These are phyloP conservation scores for Crotalus helleri DNA, from an alignment of 2,113 vertebrate species.

Conservation along the genomic window DNA sequence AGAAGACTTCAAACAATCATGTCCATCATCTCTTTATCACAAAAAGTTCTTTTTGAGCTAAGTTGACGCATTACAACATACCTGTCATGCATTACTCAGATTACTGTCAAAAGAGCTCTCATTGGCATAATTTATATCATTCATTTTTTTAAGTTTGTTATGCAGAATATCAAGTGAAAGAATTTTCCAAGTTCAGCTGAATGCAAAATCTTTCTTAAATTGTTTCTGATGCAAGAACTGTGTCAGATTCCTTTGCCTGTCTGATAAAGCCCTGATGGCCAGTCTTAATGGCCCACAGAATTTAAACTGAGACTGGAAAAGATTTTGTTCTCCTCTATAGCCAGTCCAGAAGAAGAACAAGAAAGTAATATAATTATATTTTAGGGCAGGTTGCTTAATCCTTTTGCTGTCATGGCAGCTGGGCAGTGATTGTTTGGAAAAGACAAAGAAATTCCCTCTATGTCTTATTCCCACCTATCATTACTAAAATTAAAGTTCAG, in stretches of 20 bases:
- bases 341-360: constrained; percentile 16
- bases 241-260: not conserved
- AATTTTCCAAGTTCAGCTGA: constrained; percentile 19
- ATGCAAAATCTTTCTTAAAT: not conserved
- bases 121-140: not conserved
- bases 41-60: constrained; percentile 16
- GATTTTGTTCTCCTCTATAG: constrained; percentile 32
- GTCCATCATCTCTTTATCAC: not conserved
- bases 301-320: constrained; percentile 17
- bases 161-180: not conserved
- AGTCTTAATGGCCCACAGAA: not conserved
- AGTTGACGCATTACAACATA: not conserved
- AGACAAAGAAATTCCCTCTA: constrained; percentile 60
- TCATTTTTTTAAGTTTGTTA: constrained; percentile 8
- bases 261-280: constrained; percentile 33
- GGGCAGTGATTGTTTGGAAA: constrained; percentile 47
- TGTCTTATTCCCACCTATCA: constrained; percentile 74
- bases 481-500: constrained; percentile 86
- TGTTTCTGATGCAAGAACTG: constrained; percentile 9
- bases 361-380: constrained; percentile 49
- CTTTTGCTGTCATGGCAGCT: constrained; percentile 43
- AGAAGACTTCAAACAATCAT: constrained; percentile 1
- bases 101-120: constrained; percentile 20
- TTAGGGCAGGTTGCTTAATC: constrained; percentile 56
- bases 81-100: not conserved